Evolutionary conservation across 2,888 invertebrate genomes (phyloP).

Genomic region (Phorcus lineatus): DNA sequence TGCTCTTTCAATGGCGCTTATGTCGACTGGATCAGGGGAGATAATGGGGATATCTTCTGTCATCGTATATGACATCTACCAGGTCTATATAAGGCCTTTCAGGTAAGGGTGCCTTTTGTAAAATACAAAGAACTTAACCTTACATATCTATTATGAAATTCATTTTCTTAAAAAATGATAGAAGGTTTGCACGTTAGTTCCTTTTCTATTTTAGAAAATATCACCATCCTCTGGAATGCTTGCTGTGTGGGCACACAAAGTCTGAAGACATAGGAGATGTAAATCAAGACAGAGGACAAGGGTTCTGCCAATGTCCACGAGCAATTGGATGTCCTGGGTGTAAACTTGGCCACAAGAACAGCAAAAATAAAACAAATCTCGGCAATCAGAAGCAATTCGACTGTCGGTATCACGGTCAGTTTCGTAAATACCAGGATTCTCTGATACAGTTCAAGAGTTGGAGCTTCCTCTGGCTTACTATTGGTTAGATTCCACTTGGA

Average conservation of each 20-base stretch:
- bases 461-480: conserved; percentile 69
- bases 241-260: conserved; percentile 31
- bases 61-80: conserved; percentile 73
- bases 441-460: conserved; percentile 67
- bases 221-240: conserved; percentile 12
- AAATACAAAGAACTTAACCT: too few species aligned
- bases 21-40: conserved; percentile 72
- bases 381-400: background rate
- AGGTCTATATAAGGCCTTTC: conserved; percentile 69
- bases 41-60: conserved; percentile 75
- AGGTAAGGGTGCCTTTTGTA: too few species aligned
- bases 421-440: conserved; percentile 49
- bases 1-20: conserved; percentile 72
- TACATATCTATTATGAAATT: too few species aligned
- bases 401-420: conserved; percentile 40
- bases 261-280: conserved; percentile 7
- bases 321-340: conserved; percentile 42
- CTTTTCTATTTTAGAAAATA: conserved; percentile 19
- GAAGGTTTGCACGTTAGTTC: too few species aligned
- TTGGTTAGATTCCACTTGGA: conserved; percentile 65
- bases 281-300: background rate
- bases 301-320: conserved; percentile 41
- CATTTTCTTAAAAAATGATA: too few species aligned
- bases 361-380: background rate
- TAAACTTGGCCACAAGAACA: conserved; percentile 33